Evolutionary conservation across 1,140 invertebrate genomes (phyloP).

Genomic region (Antheraea mylitta): DNA sequence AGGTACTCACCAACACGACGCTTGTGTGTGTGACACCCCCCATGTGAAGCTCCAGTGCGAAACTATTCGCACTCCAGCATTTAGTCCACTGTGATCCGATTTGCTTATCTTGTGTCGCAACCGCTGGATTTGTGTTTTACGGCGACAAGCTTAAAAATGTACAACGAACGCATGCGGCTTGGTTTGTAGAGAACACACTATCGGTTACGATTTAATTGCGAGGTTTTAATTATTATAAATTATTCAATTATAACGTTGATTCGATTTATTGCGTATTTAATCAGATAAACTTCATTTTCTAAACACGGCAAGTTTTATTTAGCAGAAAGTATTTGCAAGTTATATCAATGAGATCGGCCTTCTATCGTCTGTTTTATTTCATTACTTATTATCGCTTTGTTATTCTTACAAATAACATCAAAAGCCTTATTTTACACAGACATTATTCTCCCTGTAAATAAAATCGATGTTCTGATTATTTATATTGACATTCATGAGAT

Average conservation of each 20-base stretch:
- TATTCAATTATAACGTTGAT: not conserved
- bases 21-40: constrained; percentile 14
- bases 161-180: constrained; percentile 19
- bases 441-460: too few species aligned
- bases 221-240: constrained; percentile 3
- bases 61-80: constrained; percentile 4
- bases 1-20: constrained; percentile 42
- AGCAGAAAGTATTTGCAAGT: not conserved
- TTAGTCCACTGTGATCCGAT: constrained; percentile 17
- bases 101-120: constrained; percentile 20
- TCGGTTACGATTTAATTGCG: not conserved
- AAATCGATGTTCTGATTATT: not conserved
- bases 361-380: not conserved
- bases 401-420: too few species aligned
- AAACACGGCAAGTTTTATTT: not conserved
- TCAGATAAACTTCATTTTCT: not conserved
- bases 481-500: not conserved
- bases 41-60: constrained; percentile 12
- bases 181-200: constrained; percentile 21
- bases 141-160: not conserved
- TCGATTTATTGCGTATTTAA: not conserved
- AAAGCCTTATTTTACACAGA: too few species aligned
- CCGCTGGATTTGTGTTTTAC: constrained; percentile 5
- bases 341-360: not conserved
- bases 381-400: too few species aligned